A percentile compares a stretch with the other conserved stretches of the same genome.
phyloP scores from a whole-genome alignment of 2,888 invertebrate genomes.

The Mystacides longicornis region DNA sequence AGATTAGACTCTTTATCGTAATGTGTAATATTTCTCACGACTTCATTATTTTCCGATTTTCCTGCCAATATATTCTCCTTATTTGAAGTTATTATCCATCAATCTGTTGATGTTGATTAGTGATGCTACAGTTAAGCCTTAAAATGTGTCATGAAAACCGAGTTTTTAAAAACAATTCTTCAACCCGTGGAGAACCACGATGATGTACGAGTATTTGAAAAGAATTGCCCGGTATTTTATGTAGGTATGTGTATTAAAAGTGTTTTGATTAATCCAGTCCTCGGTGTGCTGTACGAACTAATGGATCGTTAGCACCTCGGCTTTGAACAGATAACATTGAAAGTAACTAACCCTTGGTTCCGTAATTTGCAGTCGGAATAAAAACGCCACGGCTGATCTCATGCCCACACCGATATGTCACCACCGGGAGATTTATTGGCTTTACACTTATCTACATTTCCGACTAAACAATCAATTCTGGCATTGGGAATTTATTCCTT shows the following conservation, averaged over 20 bases:
- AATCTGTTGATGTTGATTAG: too few species aligned
- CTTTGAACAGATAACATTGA: neutral
- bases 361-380: neutral
- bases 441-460: slow-evolving; percentile 15
- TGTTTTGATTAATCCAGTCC: neutral
- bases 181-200: neutral
- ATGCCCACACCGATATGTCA: slow-evolving; percentile 14
- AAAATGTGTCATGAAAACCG: too few species aligned
- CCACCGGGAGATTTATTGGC: slow-evolving; percentile 20
- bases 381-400: neutral
- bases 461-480: slow-evolving; percentile 25
- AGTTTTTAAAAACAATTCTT: too few species aligned
- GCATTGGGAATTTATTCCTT: slow-evolving; percentile 22
- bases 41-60: neutral
- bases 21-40: neutral
- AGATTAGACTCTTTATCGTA: neutral
- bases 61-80: too few species aligned
- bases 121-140: too few species aligned
- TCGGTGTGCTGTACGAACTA: neutral
- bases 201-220: neutral
- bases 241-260: neutral
- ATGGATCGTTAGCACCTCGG: neutral
- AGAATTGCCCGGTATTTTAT: neutral
- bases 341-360: neutral
- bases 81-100: too few species aligned